A percentile compares a stretch with the other conserved stretches of the same genome.
Conservation (phyloP, 1,140 invertebrate genomes). For the Oncopeltus fasciatus region DNA sequence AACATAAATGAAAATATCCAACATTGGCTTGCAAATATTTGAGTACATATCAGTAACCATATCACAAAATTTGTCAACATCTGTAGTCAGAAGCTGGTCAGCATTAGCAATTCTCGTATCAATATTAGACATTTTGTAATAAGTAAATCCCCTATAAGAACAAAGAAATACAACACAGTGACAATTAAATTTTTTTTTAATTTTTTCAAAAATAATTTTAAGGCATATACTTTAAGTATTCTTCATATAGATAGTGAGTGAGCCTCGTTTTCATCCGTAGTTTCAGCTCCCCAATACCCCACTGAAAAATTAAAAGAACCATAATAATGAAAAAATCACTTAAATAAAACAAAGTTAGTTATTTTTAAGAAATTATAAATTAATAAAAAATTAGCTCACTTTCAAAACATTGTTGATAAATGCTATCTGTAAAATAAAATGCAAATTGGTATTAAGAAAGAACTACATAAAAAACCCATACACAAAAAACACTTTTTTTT, state of each 20-base stretch:
- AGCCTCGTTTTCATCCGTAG: slow-evolving; percentile 78
- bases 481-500: slow-evolving; percentile 21
- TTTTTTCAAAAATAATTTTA: background rate
- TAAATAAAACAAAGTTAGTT: background rate
- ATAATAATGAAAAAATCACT: background rate
- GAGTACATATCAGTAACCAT: slow-evolving; percentile 90
- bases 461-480: slow-evolving; percentile 14
- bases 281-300: slow-evolving; percentile 85
- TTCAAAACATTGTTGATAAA: slow-evolving; percentile 85
- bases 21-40: slow-evolving; percentile 88
- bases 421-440: slow-evolving; percentile 49
- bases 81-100: slow-evolving; percentile 89
- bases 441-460: slow-evolving; percentile 20
- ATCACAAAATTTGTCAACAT: slow-evolving; percentile 94
- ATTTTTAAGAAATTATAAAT: background rate
- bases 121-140: slow-evolving; percentile 92
- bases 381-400: slow-evolving; percentile 29
- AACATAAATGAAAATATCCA: slow-evolving; percentile 90
- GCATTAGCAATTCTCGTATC: slow-evolving; percentile 90
- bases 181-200: background rate
- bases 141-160: slow-evolving; percentile 75
- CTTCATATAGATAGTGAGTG: slow-evolving; percentile 69
- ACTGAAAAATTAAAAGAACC: slow-evolving; percentile 34
- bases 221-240: slow-evolving; percentile 68
- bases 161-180: slow-evolving; percentile 11